phyloP scores from a whole-genome alignment of 2,888 invertebrate species.

The Scotopteryx bipunctaria region DNA sequence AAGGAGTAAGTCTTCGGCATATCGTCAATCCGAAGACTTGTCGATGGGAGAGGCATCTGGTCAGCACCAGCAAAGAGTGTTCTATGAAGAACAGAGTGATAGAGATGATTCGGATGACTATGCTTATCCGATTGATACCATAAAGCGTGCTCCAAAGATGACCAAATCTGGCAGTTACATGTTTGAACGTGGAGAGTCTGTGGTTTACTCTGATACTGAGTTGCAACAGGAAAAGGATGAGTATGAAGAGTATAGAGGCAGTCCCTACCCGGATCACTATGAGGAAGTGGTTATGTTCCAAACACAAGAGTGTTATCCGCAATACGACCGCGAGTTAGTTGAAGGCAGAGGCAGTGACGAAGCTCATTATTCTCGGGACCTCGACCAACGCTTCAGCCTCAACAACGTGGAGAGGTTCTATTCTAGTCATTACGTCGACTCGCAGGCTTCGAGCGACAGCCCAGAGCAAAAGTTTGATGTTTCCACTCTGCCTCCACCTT shows the following conservation, averaged over 20 bases:
- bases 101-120: constrained; percentile 79
- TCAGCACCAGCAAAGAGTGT: constrained; percentile 60
- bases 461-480: constrained; percentile 90
- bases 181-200: constrained; percentile 73
- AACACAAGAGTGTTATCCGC: constrained; percentile 77
- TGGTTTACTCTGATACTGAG: constrained; percentile 75
- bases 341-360: constrained; percentile 51
- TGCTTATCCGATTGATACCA: constrained; percentile 78
- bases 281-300: constrained; percentile 74
- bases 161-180: constrained; percentile 69
- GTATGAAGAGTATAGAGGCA: constrained; percentile 73
- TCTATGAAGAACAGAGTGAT: constrained; percentile 73
- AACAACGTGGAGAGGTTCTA: constrained; percentile 78
- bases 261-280: constrained; percentile 77
- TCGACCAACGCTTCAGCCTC: constrained; percentile 77
- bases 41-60: constrained; percentile 65
- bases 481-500: constrained; percentile 89
- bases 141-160: constrained; percentile 77
- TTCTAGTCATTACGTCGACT: constrained; percentile 82
- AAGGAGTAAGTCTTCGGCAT: constrained; percentile 63
- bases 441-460: constrained; percentile 85
- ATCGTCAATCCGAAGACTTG: constrained; percentile 68
- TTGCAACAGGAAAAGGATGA: constrained; percentile 72
- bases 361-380: constrained; percentile 65
- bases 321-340: constrained; percentile 64